Evolutionary conservation across 2,888 invertebrate species (phyloP).

Genomic region (Vanessa cardui): DNA sequence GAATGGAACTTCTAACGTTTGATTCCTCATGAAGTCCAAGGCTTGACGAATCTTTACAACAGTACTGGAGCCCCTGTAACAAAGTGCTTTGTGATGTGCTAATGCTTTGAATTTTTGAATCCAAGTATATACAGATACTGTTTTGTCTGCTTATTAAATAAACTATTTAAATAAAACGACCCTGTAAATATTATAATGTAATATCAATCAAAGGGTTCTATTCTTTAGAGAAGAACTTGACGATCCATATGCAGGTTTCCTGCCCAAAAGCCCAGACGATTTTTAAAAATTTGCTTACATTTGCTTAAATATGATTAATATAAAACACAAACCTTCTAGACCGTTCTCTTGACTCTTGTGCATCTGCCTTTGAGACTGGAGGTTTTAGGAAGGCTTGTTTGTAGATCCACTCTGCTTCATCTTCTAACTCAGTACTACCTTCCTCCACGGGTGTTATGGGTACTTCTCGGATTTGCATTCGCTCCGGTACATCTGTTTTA

Average conservation of each 20-base stretch:
- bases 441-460: conserved; percentile 92
- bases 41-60: conserved; percentile 96
- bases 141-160: too few relatives aligned
- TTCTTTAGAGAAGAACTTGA: too few relatives aligned
- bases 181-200: too few relatives aligned
- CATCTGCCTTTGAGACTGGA: conserved; percentile 88
- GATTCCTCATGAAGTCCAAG: conserved; percentile 97
- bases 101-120: too few relatives aligned
- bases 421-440: conserved; percentile 93
- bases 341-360: conserved; percentile 83
- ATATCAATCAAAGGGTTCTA: too few relatives aligned
- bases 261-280: too few relatives aligned
- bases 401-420: conserved; percentile 99
- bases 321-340: conserved; percentile 58
- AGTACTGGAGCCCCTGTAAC: conserved; percentile 83
- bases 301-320: neutral
- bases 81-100: too few relatives aligned
- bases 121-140: too few relatives aligned
- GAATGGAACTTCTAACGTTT: conserved; percentile 98
- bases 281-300: neutral
- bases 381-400: conserved; percentile 95
- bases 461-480: conserved; percentile 94
- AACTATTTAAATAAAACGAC: too few relatives aligned
- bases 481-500: conserved; percentile 94
- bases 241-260: too few relatives aligned